phyloP scores from a whole-genome alignment of 2,888 invertebrate genomes.

The Charanyca ferruginea region DNA sequence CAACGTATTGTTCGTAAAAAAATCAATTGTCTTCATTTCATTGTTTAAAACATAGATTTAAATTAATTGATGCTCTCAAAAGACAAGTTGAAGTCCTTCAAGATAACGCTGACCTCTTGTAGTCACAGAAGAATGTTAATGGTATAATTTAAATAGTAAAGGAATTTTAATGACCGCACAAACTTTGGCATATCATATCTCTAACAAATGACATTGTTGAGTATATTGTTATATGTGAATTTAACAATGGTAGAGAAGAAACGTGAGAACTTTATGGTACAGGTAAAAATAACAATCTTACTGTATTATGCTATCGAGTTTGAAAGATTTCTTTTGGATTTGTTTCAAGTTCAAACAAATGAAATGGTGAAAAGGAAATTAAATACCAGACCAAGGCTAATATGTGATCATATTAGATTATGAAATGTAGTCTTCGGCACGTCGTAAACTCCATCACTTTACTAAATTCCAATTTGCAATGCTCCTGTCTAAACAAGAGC shows the following conservation, averaged over 20 bases:
- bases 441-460: background rate
- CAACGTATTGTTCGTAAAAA: conserved; percentile 32
- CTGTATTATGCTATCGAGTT: too few species aligned
- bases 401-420: background rate
- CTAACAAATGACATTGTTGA: conserved; percentile 25
- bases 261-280: conserved; percentile 7
- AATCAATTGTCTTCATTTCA: conserved; percentile 39
- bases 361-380: background rate
- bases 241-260: background rate
- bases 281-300: background rate
- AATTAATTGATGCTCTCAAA: conserved; percentile 30
- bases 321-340: background rate
- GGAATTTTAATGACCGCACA: conserved; percentile 43
- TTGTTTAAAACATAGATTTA: conserved; percentile 35
- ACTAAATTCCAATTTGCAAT: background rate
- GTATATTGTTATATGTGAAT: background rate
- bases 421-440: background rate
- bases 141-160: conserved; percentile 37
- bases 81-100: conserved; percentile 49
- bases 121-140: conserved; percentile 38
- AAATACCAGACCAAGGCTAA: background rate
- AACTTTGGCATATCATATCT: conserved; percentile 12
- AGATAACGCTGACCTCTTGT: conserved; percentile 23
- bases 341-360: background rate
- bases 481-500: conserved; percentile 11